Base-by-base conservation (phyloP, 2,797 vertebrate genomes). In the Capromys pilorides region DNA sequence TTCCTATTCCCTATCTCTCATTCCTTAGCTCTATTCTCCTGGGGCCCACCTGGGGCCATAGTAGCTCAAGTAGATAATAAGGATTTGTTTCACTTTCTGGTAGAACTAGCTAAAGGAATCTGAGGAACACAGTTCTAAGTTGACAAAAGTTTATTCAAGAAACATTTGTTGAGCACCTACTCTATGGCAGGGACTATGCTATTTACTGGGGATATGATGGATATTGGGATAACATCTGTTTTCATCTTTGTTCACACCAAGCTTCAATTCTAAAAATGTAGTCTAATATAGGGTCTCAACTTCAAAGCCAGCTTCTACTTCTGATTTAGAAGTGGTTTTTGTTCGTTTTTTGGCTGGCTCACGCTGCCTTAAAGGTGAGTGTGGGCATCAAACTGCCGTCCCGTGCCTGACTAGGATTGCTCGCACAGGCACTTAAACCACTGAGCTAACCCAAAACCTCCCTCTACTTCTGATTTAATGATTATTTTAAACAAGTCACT, bases 71-170 rank as follows among this genome's bases (percentile, higher is more conserved):
- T 61, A 51, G 28, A 62, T n/a, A 84, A 77, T 14, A 59, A 10
- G 71, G 64, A 88, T 64, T 84, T 96, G 36, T 86, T 91, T 79
- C n/a, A 33, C 90, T 94, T 71, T 90, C 67, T 92, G 82, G 82
- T 61, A 93, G 51, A 90, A 33, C n/a, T 92, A 86, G 49, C 36
- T 79, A 95, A 90, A 90, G 64, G n/a, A 93, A 13, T 90, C 83
- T 95, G 18, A 91, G 67, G n/a, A 88, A 94, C 57, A 93, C 64
- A 79, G 86, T 86, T 83, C 7, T 24, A 81, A 75, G 59, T 88
- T 92, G 31, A 92, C 31, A 82, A 91, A 78, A 59, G 90, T 66
- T 51, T 94, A 84, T 80, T 89, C 31, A 84, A 94, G 21, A 84
- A 84, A 73, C 51, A 88, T 91, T 94, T 95, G 28, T 59, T 81